A percentile compares a stretch with the other conserved stretches of the same genome.
These are phyloP conservation scores for Lanistes nyassanus DNA, from an alignment of 1,140 invertebrate species.

Conservation along the genomic window DNA sequence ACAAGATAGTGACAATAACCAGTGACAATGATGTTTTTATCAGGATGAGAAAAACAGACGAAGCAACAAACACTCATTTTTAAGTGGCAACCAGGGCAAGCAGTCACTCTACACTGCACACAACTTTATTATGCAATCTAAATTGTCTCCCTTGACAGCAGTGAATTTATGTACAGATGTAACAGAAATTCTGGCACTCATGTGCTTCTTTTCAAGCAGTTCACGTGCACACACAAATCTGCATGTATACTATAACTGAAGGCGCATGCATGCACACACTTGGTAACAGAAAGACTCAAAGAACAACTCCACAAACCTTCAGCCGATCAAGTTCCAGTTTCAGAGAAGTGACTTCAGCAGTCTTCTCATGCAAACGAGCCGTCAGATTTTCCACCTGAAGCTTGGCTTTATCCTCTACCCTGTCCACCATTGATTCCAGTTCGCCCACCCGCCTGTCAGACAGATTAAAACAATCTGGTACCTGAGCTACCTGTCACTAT, in stretches of 20 bases:
- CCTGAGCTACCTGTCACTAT: too few species aligned
- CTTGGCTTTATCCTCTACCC: slow-evolving; percentile 55
- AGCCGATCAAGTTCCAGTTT: slow-evolving; percentile 60
- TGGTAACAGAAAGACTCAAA: neutral
- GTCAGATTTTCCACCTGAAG: slow-evolving; percentile 50
- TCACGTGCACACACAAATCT: too few species aligned
- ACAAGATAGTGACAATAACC: neutral
- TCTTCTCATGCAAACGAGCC: slow-evolving; percentile 51
- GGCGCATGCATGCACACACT: neutral
- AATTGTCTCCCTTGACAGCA: neutral
- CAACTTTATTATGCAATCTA: neutral
- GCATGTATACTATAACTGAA: neutral
- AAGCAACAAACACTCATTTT: neutral
- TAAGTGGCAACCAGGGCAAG: neutral
- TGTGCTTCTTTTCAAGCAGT: too few species aligned
- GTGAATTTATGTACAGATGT: neutral
- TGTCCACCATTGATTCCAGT: slow-evolving; percentile 55
- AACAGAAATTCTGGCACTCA: too few species aligned
- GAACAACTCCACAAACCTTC: slow-evolving; percentile 53
- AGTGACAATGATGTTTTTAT: too few species aligned
- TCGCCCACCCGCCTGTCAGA: slow-evolving; percentile 55
- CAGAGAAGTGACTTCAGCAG: slow-evolving; percentile 46
- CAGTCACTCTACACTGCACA: neutral
- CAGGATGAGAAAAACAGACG: neutral
- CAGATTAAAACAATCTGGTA: too few species aligned